Evolutionary conservation across 2,113 vertebrate genomes (phyloP).

Genomic region (Micromys minutus): DNA sequence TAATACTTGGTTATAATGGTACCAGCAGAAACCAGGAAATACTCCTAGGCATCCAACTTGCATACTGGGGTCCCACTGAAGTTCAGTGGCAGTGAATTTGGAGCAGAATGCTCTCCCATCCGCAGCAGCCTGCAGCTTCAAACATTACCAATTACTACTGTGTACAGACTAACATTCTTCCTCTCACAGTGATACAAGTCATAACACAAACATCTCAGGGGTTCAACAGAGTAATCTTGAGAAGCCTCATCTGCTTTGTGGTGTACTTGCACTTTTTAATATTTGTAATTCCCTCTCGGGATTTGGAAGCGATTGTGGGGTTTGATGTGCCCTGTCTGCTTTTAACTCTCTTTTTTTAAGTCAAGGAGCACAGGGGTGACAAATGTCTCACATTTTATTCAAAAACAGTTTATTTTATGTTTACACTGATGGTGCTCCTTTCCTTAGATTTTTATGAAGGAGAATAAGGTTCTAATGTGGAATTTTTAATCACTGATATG

Average conservation of each 20-base stretch:
- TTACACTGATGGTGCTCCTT: no score
- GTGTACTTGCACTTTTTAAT: background rate
- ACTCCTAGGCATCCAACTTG: background rate
- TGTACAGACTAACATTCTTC: background rate
- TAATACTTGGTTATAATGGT: background rate
- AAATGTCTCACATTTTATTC: no score
- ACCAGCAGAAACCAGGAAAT: background rate
- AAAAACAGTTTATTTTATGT: background rate
- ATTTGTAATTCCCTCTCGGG: background rate
- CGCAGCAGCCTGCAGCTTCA: accelerated
- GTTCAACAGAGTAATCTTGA: accelerated
- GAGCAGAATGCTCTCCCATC: background rate
- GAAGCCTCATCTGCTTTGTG: background rate
- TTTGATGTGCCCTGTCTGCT: accelerated
- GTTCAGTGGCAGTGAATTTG: background rate
- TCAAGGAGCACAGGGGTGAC: background rate
- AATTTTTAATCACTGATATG: no score
- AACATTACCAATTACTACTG: background rate
- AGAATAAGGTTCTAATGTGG: no score
- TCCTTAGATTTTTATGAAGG: no score
- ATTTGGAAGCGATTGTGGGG: background rate
- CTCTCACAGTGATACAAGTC: background rate
- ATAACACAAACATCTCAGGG: background rate
- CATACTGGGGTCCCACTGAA: background rate
- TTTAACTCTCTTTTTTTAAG: background rate